phyloP scores from a whole-genome alignment of 2,888 invertebrate species.

The Taenaris catops region DNA sequence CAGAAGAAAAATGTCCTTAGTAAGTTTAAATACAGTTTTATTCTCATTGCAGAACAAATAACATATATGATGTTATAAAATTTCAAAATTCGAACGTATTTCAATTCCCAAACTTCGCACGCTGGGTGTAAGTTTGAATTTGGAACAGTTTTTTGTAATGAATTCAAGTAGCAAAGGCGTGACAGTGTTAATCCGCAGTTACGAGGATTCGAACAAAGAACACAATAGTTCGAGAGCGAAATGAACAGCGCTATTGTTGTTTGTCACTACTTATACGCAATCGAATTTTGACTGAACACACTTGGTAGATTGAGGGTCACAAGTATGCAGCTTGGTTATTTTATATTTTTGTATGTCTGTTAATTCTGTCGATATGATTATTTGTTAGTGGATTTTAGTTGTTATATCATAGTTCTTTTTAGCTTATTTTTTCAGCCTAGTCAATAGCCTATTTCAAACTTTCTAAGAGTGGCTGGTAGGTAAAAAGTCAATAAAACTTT shows the following conservation, averaged over 20 bases:
- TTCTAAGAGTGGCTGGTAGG: too few relatives aligned
- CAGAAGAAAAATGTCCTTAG: slow-evolving; percentile 5
- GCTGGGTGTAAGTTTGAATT: slow-evolving; percentile 19
- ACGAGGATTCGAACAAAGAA: slow-evolving; percentile 46
- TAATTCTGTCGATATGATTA: too few relatives aligned
- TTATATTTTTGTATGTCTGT: too few relatives aligned
- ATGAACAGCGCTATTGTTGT: slow-evolving; percentile 46
- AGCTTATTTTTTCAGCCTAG: too few relatives aligned
- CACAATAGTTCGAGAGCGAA: slow-evolving; percentile 38
- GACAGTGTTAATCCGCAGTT: slow-evolving; percentile 62
- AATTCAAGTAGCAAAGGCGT: slow-evolving; percentile 41
- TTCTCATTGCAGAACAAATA: background rate
- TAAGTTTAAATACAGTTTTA: background rate
- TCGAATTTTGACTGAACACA: slow-evolving; percentile 32
- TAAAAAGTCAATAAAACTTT: too few relatives aligned
- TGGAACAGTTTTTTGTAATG: slow-evolving; percentile 17
- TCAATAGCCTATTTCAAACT: too few relatives aligned
- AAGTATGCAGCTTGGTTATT: slow-evolving; percentile 1
- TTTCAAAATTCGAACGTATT: slow-evolving; percentile 10
- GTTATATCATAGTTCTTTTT: too few relatives aligned
- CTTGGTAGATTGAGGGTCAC: slow-evolving; percentile 24
- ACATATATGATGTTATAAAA: background rate
- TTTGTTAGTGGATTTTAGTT: too few relatives aligned
- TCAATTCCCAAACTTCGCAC: slow-evolving; percentile 5
- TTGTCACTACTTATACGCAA: slow-evolving; percentile 43